A percentile compares a stretch with the other conserved stretches of the same genome.
These are phyloP conservation scores for Caenorhabditis macrosperma DNA, from an alignment of 2,888 invertebrate species.

Conservation along the genomic window DNA sequence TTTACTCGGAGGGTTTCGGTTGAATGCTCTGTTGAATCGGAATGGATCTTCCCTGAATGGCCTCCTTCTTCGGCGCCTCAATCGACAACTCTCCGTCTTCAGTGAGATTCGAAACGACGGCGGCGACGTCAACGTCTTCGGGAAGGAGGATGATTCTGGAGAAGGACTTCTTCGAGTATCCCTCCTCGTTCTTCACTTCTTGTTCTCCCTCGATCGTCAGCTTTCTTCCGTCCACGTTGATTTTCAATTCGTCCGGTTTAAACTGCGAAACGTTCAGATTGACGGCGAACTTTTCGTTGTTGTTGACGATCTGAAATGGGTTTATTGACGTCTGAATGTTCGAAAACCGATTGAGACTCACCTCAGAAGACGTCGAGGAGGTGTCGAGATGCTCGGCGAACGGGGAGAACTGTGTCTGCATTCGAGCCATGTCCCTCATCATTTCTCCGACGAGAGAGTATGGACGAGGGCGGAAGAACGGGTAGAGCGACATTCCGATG, in stretches of 20 bases:
- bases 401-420: constrained; percentile 30
- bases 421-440: constrained; percentile 41
- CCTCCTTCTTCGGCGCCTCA: no score
- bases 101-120: no score
- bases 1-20: no score
- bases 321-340: no score
- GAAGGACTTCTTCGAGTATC: constrained; percentile 42
- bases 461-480: constrained; percentile 27
- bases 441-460: constrained; percentile 27
- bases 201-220: constrained; percentile 49
- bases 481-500: constrained; percentile 28
- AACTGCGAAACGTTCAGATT: constrained; percentile 54
- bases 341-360: no score
- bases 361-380: constrained; percentile 23
- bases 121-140: constrained; percentile 53
- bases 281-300: constrained; percentile 30
- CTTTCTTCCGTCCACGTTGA: constrained; percentile 49
- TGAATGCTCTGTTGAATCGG: no score
- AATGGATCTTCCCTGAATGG: no score
- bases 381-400: not conserved
- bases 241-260: constrained; percentile 55
- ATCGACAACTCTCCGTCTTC: no score
- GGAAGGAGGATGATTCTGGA: constrained; percentile 45
- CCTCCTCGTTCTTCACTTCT: constrained; percentile 42
- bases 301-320: constrained; percentile 22